Base-by-base conservation (phyloP, 2,888 invertebrate genomes). In the Prenolepis imparis region DNA sequence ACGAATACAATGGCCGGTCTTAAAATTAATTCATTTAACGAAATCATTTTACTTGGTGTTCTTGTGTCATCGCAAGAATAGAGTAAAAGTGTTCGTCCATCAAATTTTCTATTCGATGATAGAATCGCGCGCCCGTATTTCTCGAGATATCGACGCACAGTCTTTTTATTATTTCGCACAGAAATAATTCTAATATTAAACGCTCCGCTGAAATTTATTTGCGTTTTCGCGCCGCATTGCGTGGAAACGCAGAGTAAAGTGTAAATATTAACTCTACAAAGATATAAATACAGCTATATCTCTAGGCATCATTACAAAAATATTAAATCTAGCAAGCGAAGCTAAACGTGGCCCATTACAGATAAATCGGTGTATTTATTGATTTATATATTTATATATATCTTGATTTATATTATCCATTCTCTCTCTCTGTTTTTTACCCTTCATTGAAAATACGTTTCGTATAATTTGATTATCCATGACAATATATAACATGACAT, bases 261-360 rank as follows among this genome's bases (percentile, higher is more conserved):
- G 28, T 72, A 72, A 80, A 36, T 80, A 55, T 86, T 86, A 84
- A 80, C 57, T 86, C 81, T 87, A 85, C 83, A 36, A 84, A 93
- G 92, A 91, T 94, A 93, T 89, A 92, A 94, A 94, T 90, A 91
- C 57, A 93, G 86, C 92, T 94, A 93, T 93, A 93, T 89, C 85
- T 87, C 92, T 93, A 93, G 91, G 94, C 94, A 91, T 93, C 91
- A 92, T 94, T 94, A 94, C 94, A 94, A 94, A 94, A 94, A 94
- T 94, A 94, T 94, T 94, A 94, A 94, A 94, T 94, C 94, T 94
- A 94, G 92, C 92, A 94, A 94, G 94, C 94, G 89, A 93, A 94
- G 93, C 93, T 94, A 93, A 91, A 90, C 88, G 84, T 85, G 90
- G 89, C 83, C 82, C 83, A 66, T 80, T 83, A 48, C n/a, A 28